Percentiles rank a stretch among this genome's conserved stretches.
Conservation (phyloP, 92 coral and sea anemone species). For the Diadumene lineata region DNA sequence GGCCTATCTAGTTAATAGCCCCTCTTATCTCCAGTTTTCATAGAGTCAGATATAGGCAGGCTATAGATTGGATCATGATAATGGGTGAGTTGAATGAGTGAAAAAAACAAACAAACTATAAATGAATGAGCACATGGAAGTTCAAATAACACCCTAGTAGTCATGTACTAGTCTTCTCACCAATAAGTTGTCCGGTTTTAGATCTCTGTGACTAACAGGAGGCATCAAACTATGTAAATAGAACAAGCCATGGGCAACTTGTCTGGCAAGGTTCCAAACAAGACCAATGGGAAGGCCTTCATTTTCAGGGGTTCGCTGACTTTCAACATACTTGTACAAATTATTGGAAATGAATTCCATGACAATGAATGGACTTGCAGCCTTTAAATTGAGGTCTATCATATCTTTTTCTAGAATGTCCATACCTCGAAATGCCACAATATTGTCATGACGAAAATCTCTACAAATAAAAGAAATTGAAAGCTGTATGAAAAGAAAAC, state of each 20-base stretch:
- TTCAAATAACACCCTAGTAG: no score
- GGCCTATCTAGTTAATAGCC: no score
- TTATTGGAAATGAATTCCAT: conserved; percentile 96
- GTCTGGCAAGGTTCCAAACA: conserved; percentile 86
- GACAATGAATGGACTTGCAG: conserved; percentile 75
- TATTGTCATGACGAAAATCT: conserved; percentile 93
- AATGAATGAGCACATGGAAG: not conserved
- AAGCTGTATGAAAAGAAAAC: not conserved
- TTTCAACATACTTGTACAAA: conserved; percentile 79
- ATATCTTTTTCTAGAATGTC: conserved; percentile 61
- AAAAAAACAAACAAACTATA: no score
- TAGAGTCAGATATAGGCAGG: no score
- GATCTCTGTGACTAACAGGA: conserved; percentile 87
- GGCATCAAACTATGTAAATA: conserved; percentile 80
- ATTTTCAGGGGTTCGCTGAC: conserved; percentile 82
- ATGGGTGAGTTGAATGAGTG: no score
- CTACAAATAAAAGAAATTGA: conserved; percentile 30
- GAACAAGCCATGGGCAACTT: conserved; percentile 87
- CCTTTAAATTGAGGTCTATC: conserved; percentile 45
- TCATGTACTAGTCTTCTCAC: conserved; percentile 56
- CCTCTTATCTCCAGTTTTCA: no score
- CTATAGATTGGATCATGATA: no score
- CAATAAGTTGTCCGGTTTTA: conserved; percentile 95
- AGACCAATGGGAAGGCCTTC: conserved; percentile 86
- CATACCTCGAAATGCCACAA: conserved; percentile 98